Base-by-base conservation (phyloP, 2,888 invertebrate species). In the Gibbula magus region DNA sequence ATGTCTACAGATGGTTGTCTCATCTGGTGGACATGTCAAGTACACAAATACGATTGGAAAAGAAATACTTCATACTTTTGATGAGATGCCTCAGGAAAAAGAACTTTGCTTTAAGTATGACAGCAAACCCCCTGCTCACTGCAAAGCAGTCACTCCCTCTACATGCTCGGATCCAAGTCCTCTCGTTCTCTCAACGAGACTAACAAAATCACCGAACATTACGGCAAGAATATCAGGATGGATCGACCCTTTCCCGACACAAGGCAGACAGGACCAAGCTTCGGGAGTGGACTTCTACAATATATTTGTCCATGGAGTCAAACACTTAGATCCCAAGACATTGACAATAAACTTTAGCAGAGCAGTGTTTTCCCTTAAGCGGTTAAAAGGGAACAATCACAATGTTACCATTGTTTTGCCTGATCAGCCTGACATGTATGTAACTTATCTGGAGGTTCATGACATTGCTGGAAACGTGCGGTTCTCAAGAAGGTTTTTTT, bases 201-300 rank as follows among this genome's bases (percentile, higher is more conserved):
- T 83, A 0, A 82, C 83, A 20, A 75, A 77, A n/a, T 29, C 67
- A n/a, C 32, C 56, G 10, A 67, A 61, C 0, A 67, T 83, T 18
- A 54, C 66, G 4, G 79, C 86, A 2, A 20, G 32, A 1, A 80
- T 84, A 13, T n/a, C 45, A 5, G 85, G 84, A 2, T 87, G 86
- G 85, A n/a, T 18, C 1, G 87, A 87, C 54, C 84, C 85, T 0
- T 81, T 80, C 51, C 86, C 85, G 16, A 2, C 20, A 0, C 70
- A 61, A 2, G 83, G 82, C 22, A 75, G n/a, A 0, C 4, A 54
- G 2, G 39, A 61, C 5, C 83, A 82, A 29, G 84, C 86, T 5
- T 87, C 86, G n/a, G 79, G 77, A 0, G 82, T 87, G 0, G 79
- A 81, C 39, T 20, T 35, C 35, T 35, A 35, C 35, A 35, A 35